These are phyloP conservation scores for Catocala sponsa DNA, from an alignment of 2,888 invertebrate species.

Conservation along the genomic window DNA sequence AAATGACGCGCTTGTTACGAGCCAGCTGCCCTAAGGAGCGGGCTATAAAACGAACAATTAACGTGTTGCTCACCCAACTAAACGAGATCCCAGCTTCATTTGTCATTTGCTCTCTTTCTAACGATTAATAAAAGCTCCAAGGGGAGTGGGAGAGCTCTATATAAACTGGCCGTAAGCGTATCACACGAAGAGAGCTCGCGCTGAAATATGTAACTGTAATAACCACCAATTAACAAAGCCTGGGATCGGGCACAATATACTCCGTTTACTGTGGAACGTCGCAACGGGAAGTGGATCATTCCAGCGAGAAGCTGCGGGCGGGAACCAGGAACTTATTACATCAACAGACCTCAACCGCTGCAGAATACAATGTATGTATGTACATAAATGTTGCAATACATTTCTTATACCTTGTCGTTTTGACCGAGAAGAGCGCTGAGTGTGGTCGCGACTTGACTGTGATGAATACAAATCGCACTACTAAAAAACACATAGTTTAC, in stretches of 20 bases:
- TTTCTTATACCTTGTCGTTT: too few species aligned
- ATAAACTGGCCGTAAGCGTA: conserved; percentile 63
- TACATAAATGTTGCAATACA: too few species aligned
- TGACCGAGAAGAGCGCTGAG: too few species aligned
- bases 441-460: too few species aligned
- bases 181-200: conserved; percentile 63
- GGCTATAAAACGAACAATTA: conserved; percentile 86
- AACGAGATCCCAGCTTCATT: conserved; percentile 63
- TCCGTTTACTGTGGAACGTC: conserved; percentile 64
- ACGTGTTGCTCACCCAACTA: conserved; percentile 67
- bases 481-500: too few species aligned
- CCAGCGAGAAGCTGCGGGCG: conserved; percentile 39
- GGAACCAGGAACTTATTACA: too few species aligned
- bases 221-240: conserved; percentile 83
- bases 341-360: too few species aligned
- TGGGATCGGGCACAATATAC: conserved; percentile 75
- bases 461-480: too few species aligned
- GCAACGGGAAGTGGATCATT: conserved; percentile 52
- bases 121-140: conserved; percentile 43
- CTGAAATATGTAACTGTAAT: conserved; percentile 84
- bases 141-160: conserved; percentile 57
- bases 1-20: conserved; percentile 83
- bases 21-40: conserved; percentile 84
- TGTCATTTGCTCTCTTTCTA: conserved; percentile 42
- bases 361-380: too few species aligned